Base-by-base conservation (phyloP, 2,888 invertebrate genomes). In the Psylliodes chrysocephalus region DNA sequence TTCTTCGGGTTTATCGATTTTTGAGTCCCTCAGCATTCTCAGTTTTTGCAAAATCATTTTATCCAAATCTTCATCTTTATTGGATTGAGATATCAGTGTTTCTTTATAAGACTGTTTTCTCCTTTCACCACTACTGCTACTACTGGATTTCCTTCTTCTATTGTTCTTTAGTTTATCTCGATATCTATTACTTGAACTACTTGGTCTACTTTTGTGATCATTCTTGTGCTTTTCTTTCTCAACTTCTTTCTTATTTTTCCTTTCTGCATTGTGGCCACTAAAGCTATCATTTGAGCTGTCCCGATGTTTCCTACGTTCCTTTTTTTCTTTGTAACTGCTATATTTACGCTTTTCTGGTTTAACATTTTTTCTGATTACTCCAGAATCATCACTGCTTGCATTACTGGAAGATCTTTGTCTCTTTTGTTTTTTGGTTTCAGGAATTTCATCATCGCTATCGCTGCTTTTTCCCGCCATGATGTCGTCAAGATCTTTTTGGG, bases 381-480 rank as follows among this genome's bases (percentile, higher is more conserved):
- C 62, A 59, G 35, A 63, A 56, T 71, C 72, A 46, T 64, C 66
- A 64, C 70, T 22, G 10, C 28, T n/a, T 51, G 14, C 69, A n/a
- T n/a, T 22, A 12, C 28, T 51, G 8, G 35, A 18, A 33, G 51
- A 18, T 1, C 6, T 28, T 5, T 14, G 8, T 49, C 70, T 72
- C 61, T 75, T 65, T 55, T 72, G 74, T 60, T 68, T 72, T 42
- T 75, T 79, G 70, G 65, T 46, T 46, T 46, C 54, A 74, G 68
- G 77, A 81, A 0, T 15, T 4, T 47, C 47, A 51, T 64, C 53
- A 19, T 28, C 63, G 19, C 46, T 60, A 69, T 64, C 62, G 73
- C 79, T 66, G 81, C 78, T 77, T 82, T 82, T 77, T 74, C 82
- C 82, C 82, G 79, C 75, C 77, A 82, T 72, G 71, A 82, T 79